Base-by-base conservation (phyloP, 1,140 invertebrate species). In the Heterodera schachtii region DNA sequence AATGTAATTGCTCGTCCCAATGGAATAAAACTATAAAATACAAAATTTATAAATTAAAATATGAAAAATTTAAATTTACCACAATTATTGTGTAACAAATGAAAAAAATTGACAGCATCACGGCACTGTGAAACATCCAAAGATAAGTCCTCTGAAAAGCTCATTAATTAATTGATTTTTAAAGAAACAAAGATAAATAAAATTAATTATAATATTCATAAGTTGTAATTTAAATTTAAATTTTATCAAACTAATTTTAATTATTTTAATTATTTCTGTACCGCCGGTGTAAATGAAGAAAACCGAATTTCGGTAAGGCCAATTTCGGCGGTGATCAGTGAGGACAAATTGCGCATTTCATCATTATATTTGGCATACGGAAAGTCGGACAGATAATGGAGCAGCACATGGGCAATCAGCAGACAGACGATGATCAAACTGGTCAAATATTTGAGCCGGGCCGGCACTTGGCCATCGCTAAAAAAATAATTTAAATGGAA, bases 371-470 rank as follows among this genome's bases (percentile, higher is more conserved):
- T 66, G 43, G 57, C 47, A 52, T 64, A 76, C 57, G 74, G 74
- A 76, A 76, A 76, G 19, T 76, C 74, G 66, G 74, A 76, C 43
- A 76, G 31, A 60, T 52, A 76, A 9, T 76, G 74, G 46, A 76
- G 74, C 41, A 66, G 52, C 57, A 76, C 47, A 76, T 76, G 74
- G 5, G 74, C 74, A 76, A 76, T 21, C 43, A 76, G 49, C 57
- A 76, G 47, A 21, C 41, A 41, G 66, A 31, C n/a, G 41, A 76
- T 19, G 44, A 76, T 66, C 44, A 76, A 41, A 41, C 46, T 66
- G 66, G 74, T 76, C 66, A 76, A 43, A 7, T 76, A 76, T 52
- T 76, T 76, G 43, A 76, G 74, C 44, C 44, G 31, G 16, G 46
- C 19, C 66, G 74, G 74, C 16, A 76, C 44, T 43, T 21, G 74